Percentiles rank a stretch among this genome's conserved stretches.
These are phyloP conservation scores for Strongylocentrotus purpuratus DNA, from an alignment of 35 echinoderm and acorn worm species.

Conservation along the genomic window DNA sequence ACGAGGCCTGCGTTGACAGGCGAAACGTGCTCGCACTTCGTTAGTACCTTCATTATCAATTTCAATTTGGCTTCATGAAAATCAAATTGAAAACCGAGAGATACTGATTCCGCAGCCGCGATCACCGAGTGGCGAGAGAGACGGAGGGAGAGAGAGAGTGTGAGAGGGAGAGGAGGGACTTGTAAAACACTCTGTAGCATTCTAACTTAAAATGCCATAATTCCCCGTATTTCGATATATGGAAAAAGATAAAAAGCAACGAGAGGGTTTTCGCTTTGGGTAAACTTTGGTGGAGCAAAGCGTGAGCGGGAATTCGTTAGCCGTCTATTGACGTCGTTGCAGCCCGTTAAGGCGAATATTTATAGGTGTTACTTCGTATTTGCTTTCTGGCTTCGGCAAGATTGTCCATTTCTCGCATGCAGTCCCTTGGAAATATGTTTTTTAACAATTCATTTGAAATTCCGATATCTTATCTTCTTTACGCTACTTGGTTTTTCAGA, in stretches of 20 bases:
- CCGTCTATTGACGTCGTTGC: background rate
- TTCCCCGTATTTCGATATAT: conserved; percentile 32
- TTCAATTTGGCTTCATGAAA: conserved; percentile 42
- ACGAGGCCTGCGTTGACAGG: background rate
- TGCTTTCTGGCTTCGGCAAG: conserved; percentile 9
- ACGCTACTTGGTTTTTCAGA: background rate
- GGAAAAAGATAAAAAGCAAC: conserved; percentile 3
- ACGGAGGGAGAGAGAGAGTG: background rate
- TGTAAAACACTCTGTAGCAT: conserved; percentile 26
- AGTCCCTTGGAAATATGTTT: background rate
- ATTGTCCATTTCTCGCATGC: background rate
- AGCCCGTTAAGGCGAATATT: conserved; percentile 16
- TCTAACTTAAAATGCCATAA: conserved; percentile 41
- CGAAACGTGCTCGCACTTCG: conserved; percentile 8
- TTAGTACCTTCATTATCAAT: conserved; percentile 44
- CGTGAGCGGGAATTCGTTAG: conserved; percentile 24
- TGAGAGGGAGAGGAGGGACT: background rate
- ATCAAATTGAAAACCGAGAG: conserved; percentile 41
- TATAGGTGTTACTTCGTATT: conserved; percentile 42
- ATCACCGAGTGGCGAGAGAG: background rate
- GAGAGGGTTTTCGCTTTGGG: background rate
- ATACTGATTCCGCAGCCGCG: background rate
- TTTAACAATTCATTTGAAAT: conserved; percentile 7
- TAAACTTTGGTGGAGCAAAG: background rate
- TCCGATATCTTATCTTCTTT: conserved; percentile 18